Base-by-base conservation (phyloP, 2,113 vertebrate genomes). In the Callionymus lyra region DNA sequence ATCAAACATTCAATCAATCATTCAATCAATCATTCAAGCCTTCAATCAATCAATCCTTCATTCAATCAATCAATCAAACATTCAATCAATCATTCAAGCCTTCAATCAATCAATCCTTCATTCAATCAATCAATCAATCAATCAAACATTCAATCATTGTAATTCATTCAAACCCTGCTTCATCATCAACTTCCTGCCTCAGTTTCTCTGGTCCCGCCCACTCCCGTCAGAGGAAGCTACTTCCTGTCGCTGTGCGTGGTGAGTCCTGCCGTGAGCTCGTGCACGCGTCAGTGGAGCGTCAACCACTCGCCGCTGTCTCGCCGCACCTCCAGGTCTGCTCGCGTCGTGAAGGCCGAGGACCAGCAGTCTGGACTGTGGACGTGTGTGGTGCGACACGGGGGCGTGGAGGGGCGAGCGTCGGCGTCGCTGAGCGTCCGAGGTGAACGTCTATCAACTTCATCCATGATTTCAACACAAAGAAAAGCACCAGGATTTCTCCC, bases 361-460 rank as follows among this genome's bases (percentile, higher is more conserved):
- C 52, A 6, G 4, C n/a, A 80, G 10, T 10, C 16, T 0, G 83
- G 83, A 56, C 61, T 31, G 12, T 87, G 83, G 84, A 81, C 58
- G 12, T 87, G 85, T 11, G 17, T 52, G 0, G 10, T 83, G 15
- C 0, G 1, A 1, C 21, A 45, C 36, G 2, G 10, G 6, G 36
- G 34, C 12, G 21, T 16, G 8, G 17, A 17, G 9, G 46, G 17
- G 8, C 52, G 13, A 16, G 64, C 57, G 16, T 68, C 68, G 1
- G 36, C 51, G 2, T 9, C 10, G 12, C 45, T 87, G 38, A 49
- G 60, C 1, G 72, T 86, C 16, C 64, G n/a, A 70, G 84, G 85
- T 87, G 44, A 57, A 54, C 8, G 14, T 13, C 15, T 8, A 2
- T 12, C 14, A 14, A 37, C 35, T 9, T 1, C 5, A 10, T 12